Conservation (phyloP, 2,888 invertebrate genomes). For the Watsonalla cultraria region DNA sequence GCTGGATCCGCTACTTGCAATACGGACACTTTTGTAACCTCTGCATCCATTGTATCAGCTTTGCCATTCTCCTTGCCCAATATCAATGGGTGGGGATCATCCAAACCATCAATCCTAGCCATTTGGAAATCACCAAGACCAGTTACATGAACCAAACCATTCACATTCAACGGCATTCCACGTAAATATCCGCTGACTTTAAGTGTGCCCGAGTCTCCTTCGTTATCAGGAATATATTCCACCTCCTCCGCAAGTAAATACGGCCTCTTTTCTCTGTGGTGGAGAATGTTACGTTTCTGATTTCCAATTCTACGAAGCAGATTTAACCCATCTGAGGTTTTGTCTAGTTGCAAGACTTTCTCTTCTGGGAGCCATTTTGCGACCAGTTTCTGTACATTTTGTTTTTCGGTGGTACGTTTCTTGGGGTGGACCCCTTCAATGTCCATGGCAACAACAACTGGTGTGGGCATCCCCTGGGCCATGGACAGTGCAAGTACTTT, state of each 20-base stretch:
- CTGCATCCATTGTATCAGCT: conserved; percentile 62
- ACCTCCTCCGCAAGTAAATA: conserved; percentile 91
- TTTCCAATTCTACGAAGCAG: conserved; percentile 83
- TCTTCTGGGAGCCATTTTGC: conserved; percentile 89
- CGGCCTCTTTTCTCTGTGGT: conserved; percentile 87
- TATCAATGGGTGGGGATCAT: conserved; percentile 83
- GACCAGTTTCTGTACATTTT: conserved; percentile 81
- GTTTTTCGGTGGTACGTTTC: conserved; percentile 83
- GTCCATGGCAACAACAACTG: conserved; percentile 85
- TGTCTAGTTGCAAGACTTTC: conserved; percentile 88
- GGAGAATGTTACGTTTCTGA: conserved; percentile 87
- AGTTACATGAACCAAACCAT: conserved; percentile 92
- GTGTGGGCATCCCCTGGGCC: conserved; percentile 90
- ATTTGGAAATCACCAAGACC: conserved; percentile 97
- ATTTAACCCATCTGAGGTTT: conserved; percentile 85
- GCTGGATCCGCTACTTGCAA: conserved; percentile 80
- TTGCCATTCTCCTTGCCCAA: conserved; percentile 71
- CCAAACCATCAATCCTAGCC: conserved; percentile 84
- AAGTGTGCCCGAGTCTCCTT: conserved; percentile 80
- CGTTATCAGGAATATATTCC: conserved; percentile 77
- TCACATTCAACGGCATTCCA: conserved; percentile 90
- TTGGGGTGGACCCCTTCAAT: conserved; percentile 86
- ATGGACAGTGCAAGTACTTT: conserved; percentile 86
- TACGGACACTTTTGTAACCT: conserved; percentile 58
- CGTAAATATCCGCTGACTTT: conserved; percentile 93